These are phyloP conservation scores for Plebejus anna DNA, from an alignment of 2,888 invertebrate genomes.

Conservation along the genomic window DNA sequence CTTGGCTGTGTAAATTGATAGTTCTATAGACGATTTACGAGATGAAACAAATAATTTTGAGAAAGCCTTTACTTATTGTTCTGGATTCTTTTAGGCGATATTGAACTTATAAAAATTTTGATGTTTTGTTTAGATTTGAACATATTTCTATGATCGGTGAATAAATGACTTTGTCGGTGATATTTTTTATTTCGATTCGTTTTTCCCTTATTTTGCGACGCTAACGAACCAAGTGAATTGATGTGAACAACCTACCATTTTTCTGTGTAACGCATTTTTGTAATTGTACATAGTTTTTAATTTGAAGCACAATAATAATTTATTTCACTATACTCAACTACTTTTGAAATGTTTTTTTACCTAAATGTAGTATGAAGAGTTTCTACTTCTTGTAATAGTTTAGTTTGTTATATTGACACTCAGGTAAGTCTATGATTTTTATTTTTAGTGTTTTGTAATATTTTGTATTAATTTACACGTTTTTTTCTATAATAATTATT, in stretches of 20 bases:
- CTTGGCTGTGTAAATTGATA: conserved; percentile 74
- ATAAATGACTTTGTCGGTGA: conserved; percentile 75
- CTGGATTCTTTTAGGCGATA: conserved; percentile 61
- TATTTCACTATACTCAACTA: background rate
- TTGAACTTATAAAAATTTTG: conserved; percentile 58
- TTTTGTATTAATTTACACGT: background rate
- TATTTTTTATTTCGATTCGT: conserved; percentile 52
- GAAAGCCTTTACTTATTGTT: conserved; percentile 65
- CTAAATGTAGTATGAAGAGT: background rate
- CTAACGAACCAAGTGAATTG: conserved; percentile 50
- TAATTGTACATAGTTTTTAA: conserved; percentile 8
- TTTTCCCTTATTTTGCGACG: conserved; percentile 58
- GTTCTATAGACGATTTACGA: conserved; percentile 54
- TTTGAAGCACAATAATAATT: conserved; percentile 18
- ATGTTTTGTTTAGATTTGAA: conserved; percentile 74
- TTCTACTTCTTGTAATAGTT: background rate
- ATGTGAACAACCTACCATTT: conserved; percentile 63
- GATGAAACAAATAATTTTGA: conserved; percentile 69
- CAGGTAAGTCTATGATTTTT: background rate
- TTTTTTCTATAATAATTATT: background rate
- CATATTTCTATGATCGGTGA: conserved; percentile 70
- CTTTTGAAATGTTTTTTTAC: background rate
- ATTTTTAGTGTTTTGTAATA: background rate
- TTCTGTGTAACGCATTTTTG: conserved; percentile 52
- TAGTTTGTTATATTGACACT: background rate